Evolutionary conservation across 2,113 vertebrate genomes (phyloP).

Genomic region (Apeltes quadracus): DNA sequence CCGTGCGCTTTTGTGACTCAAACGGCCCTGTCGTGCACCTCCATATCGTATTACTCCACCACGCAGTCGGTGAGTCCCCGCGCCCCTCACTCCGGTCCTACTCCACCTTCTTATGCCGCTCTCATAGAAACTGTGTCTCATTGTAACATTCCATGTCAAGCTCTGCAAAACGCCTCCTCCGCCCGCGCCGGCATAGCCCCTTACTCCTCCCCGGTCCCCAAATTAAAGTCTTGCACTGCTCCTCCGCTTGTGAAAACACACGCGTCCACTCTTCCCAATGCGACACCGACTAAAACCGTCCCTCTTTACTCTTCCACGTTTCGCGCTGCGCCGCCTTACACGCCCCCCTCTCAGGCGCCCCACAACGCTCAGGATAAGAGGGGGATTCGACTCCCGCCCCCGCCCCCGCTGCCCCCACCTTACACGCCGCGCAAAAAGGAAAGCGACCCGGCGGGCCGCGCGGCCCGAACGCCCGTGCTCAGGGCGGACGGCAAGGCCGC

Average conservation of each 20-base stretch:
- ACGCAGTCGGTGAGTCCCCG: conserved; percentile 55
- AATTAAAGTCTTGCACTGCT: conserved; percentile 70
- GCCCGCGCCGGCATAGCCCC: conserved; percentile 53
- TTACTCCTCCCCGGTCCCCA: conserved; percentile 65
- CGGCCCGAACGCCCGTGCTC: conserved; percentile 64
- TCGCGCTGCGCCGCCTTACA: conserved; percentile 76
- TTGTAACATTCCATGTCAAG: conserved; percentile 73
- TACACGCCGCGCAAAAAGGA: conserved; percentile 81
- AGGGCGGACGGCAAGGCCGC: conserved; percentile 63
- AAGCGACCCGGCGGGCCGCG: conserved; percentile 57
- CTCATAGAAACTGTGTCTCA: conserved; percentile 75
- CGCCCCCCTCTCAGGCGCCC: conserved; percentile 74
- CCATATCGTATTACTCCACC: conserved; percentile 74
- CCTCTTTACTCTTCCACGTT: conserved; percentile 76
- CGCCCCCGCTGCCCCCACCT: conserved; percentile 79
- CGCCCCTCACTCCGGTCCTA: conserved; percentile 39
- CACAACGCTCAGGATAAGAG: conserved; percentile 79
- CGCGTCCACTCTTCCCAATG: conserved; percentile 57
- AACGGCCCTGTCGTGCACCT: conserved; percentile 74
- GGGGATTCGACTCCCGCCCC: conserved; percentile 78
- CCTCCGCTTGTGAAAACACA: conserved; percentile 61
- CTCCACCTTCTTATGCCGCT: conserved; percentile 67
- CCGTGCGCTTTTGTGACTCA: conserved; percentile 75
- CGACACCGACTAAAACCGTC: conserved; percentile 73
- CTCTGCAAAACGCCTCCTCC: conserved; percentile 61